Percentiles rank a stretch among this genome's conserved stretches.
These are phyloP conservation scores for Phocoena phocoena DNA, from an alignment of 2,113 vertebrate genomes.

Conservation along the genomic window DNA sequence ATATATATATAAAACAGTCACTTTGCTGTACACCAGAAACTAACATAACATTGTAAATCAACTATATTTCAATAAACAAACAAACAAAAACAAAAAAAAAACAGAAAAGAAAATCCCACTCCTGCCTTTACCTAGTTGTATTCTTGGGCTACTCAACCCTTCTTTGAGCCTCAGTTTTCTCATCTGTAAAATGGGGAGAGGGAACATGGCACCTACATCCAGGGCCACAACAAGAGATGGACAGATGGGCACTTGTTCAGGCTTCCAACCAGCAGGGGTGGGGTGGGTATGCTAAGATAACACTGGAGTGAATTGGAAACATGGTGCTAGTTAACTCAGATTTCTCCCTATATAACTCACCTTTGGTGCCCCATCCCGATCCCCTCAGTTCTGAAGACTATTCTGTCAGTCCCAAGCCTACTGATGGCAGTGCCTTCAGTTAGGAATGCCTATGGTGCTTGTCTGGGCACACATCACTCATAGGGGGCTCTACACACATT, in stretches of 20 bases:
- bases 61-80: background rate
- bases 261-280: background rate
- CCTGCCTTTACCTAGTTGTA: background rate
- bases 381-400: background rate
- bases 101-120: background rate
- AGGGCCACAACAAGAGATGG: background rate
- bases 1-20: background rate
- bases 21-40: background rate
- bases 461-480: background rate
- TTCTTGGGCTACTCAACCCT: background rate
- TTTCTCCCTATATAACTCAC: background rate
- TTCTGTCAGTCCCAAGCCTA: background rate
- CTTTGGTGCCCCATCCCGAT: background rate
- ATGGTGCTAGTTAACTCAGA: background rate
- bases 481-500: background rate
- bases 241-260: background rate
- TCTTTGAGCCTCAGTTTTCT: background rate
- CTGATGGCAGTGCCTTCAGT: fast-evolving
- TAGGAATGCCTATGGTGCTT: background rate
- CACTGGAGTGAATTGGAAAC: background rate
- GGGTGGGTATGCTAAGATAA: background rate
- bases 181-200: background rate
- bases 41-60: background rate
- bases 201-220: background rate
- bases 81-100: background rate